Conservation (phyloP, 1,140 invertebrate species). For the Rhopalosiphum maidis region DNA sequence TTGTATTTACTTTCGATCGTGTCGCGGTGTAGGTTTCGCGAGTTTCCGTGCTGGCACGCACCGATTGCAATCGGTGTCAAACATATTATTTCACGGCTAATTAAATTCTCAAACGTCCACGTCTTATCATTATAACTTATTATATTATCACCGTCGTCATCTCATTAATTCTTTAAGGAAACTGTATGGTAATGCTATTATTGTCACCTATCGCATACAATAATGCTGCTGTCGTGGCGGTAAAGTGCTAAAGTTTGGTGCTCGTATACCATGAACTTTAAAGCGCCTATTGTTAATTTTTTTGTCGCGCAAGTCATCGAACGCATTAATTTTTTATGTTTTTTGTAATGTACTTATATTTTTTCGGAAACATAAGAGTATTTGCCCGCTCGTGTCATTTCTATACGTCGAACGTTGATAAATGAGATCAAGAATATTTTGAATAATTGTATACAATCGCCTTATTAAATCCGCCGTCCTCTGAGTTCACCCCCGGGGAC, state of each 20-base stretch:
- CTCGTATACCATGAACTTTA: background rate
- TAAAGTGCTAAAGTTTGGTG: background rate
- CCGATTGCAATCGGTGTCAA: background rate
- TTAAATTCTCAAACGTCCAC: background rate
- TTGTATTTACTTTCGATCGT: conserved; percentile 33
- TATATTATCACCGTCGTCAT: background rate
- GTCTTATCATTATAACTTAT: background rate
- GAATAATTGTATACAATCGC: background rate
- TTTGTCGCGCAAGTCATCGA: background rate
- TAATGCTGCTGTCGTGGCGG: background rate
- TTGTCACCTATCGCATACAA: background rate
- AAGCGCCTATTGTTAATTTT: background rate
- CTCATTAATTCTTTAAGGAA: background rate
- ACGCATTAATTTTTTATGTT: background rate
- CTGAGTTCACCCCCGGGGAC: background rate
- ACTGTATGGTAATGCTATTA: background rate
- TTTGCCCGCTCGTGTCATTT: background rate
- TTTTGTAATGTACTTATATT: background rate
- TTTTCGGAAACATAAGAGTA: background rate
- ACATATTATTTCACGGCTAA: conserved; percentile 23
- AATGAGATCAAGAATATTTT: background rate
- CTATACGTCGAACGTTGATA: background rate
- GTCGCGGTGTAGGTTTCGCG: background rate
- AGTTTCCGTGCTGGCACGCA: conserved; percentile 3
- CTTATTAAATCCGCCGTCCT: background rate